Conservation (phyloP, 2,113 vertebrate genomes). For the Diphyllodes magnificus region DNA sequence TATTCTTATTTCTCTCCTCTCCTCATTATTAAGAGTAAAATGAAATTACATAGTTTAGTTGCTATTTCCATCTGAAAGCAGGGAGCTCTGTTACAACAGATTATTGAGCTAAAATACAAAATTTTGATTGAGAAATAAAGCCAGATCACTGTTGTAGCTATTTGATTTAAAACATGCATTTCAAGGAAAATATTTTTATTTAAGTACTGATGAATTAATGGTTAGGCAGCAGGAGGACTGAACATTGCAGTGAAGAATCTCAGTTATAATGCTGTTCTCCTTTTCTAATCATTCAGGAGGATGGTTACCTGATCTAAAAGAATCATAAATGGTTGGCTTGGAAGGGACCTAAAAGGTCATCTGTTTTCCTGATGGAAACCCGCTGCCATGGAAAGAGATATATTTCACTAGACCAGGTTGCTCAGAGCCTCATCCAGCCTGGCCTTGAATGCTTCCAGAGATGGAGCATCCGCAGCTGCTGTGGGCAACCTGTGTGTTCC, state of each 20-base stretch:
- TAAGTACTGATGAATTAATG: conserved; percentile 31
- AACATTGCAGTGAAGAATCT: not conserved
- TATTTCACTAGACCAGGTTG: not conserved
- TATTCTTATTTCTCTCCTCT: not conserved
- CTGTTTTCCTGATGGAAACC: not conserved
- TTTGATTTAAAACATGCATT: conserved; percentile 5
- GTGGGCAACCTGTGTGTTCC: not conserved
- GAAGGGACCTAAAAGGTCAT: not conserved
- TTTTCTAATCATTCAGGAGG: not conserved
- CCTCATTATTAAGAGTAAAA: conserved; percentile 8
- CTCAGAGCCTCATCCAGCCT: not conserved
- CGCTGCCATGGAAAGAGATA: not conserved
- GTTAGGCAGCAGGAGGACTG: not conserved
- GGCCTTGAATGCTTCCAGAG: not conserved
- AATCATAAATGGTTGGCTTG: not conserved
- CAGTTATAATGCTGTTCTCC: not conserved
- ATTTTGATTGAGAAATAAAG: not conserved
- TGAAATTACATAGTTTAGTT: not conserved
- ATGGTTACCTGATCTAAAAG: not conserved
- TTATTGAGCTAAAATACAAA: not conserved
- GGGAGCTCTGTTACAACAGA: not conserved
- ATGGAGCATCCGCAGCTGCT: not conserved
- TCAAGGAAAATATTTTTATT: conserved; percentile 51
- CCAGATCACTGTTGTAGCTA: not conserved
- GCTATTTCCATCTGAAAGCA: not conserved